phyloP scores from a whole-genome alignment of 2,888 invertebrate genomes.

The Amphimallon solstitiale region DNA sequence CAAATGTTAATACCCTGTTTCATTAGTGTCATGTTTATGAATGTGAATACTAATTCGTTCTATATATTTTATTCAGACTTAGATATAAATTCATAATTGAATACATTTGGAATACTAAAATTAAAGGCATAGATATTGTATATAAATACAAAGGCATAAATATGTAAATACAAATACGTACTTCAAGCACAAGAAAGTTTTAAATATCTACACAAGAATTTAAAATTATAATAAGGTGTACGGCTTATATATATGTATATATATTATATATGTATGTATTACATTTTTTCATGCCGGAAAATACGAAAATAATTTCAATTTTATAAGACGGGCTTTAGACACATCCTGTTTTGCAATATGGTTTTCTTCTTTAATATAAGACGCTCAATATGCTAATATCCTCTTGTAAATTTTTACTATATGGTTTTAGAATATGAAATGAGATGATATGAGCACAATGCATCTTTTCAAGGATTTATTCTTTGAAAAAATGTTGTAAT shows the following conservation, averaged over 20 bases:
- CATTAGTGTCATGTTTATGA: too few species aligned
- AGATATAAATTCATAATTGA: too few species aligned
- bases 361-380: slow-evolving; percentile 42
- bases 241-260: not conserved
- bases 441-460: slow-evolving; percentile 26
- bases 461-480: slow-evolving; percentile 15
- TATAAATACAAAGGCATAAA: too few species aligned
- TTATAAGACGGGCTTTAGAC: slow-evolving; percentile 3
- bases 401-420: slow-evolving; percentile 42
- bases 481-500: too few species aligned
- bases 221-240: not conserved
- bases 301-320: slow-evolving; percentile 29
- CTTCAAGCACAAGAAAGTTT: too few species aligned
- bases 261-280: not conserved
- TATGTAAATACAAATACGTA: too few species aligned
- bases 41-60: too few species aligned
- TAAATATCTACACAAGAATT: too few species aligned
- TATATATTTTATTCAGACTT: too few species aligned
- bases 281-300: not conserved
- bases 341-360: slow-evolving; percentile 33
- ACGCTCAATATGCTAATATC: slow-evolving; percentile 45
- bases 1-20: too few species aligned
- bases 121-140: too few species aligned
- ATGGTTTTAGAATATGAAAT: slow-evolving; percentile 44
- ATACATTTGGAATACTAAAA: too few species aligned